Percentiles rank a stretch among this genome's conserved stretches.
Conservation (phyloP, 2,888 invertebrate species). For the Augiades crinisus region DNA sequence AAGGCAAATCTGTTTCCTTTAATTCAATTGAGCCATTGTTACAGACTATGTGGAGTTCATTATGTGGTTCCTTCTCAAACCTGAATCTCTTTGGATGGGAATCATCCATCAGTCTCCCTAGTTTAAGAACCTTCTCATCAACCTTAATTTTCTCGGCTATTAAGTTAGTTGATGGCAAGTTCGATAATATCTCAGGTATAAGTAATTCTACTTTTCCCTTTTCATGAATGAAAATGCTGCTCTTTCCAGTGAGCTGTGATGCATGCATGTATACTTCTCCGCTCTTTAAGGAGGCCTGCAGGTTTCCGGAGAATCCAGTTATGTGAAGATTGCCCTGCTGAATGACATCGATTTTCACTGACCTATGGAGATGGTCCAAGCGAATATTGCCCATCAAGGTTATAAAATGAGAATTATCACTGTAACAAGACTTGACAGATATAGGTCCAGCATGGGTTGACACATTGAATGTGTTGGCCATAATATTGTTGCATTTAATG, state of each 20-base stretch:
- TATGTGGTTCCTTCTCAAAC: conserved; percentile 63
- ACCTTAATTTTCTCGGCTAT: conserved; percentile 75
- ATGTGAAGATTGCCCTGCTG: conserved; percentile 71
- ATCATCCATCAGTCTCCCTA: conserved; percentile 74
- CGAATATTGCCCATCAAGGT: conserved; percentile 71
- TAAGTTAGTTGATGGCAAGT: conserved; percentile 70
- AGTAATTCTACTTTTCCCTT: conserved; percentile 73
- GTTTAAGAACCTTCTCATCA: conserved; percentile 67
- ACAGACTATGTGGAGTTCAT: conserved; percentile 75
- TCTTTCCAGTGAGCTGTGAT: conserved; percentile 65
- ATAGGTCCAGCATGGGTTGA: conserved; percentile 69
- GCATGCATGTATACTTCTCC: conserved; percentile 74
- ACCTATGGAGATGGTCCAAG: conserved; percentile 61
- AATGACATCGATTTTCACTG: conserved; percentile 71
- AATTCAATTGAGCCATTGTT: conserved; percentile 76
- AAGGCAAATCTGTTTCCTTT: conserved; percentile 66
- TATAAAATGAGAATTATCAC: conserved; percentile 69
- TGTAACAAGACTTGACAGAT: conserved; percentile 63
- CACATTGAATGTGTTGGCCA: conserved; percentile 60
- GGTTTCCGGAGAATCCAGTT: conserved; percentile 66
- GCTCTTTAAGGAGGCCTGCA: conserved; percentile 71
- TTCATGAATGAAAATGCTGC: conserved; percentile 77
- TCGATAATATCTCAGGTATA: conserved; percentile 64
- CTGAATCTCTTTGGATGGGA: conserved; percentile 71
- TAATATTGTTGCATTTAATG: conserved; percentile 68